These are phyloP conservation scores for Sprattus sprattus DNA, from an alignment of 2,113 vertebrate genomes.

Conservation along the genomic window DNA sequence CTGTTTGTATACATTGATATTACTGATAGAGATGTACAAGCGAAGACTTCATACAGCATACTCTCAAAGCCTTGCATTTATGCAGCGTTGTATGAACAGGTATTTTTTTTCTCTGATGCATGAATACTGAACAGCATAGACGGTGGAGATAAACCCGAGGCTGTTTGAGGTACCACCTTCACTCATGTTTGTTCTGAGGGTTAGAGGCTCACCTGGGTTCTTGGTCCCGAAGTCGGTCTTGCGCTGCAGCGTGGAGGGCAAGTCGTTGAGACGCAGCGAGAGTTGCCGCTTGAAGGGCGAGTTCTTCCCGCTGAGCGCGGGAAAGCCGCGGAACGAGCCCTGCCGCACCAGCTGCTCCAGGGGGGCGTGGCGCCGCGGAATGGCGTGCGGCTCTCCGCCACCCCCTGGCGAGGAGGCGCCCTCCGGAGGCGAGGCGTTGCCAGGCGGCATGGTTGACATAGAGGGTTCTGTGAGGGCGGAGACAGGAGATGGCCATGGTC, in stretches of 20 bases:
- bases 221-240: constrained; percentile 81
- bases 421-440: constrained; percentile 78
- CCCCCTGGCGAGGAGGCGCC: constrained; percentile 78
- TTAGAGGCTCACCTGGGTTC: constrained; percentile 76
- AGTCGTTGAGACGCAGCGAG: constrained; percentile 87
- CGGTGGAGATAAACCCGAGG: not conserved
- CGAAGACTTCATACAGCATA: not conserved
- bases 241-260: constrained; percentile 87
- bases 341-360: constrained; percentile 90
- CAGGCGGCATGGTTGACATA: constrained; percentile 69
- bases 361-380: constrained; percentile 87
- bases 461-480: constrained; percentile 53
- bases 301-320: constrained; percentile 88
- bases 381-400: constrained; percentile 75
- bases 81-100: no score
- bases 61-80: not conserved
- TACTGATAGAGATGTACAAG: not conserved
- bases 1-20: not conserved
- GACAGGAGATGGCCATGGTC: not conserved
- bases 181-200: not conserved
- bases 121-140: no score
- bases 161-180: no score
- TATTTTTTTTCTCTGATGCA: not conserved
- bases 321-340: constrained; percentile 89
- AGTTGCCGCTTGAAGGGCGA: constrained; percentile 91